Base-by-base conservation (phyloP, 2,888 invertebrate species). In the Tetanocera ferruginea region DNA sequence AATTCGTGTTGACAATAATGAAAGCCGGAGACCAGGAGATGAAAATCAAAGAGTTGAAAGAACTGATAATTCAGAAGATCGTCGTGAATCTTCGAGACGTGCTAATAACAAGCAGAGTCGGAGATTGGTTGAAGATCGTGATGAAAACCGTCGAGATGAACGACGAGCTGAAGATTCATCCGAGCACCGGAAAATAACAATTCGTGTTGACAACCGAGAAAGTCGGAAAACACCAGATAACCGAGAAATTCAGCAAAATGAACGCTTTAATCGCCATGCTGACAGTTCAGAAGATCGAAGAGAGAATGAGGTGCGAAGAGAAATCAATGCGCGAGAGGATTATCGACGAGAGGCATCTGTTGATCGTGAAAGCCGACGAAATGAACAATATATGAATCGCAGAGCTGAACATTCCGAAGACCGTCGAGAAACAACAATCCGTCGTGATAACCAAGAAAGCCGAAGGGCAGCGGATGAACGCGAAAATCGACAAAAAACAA, bases 211-310 rank as follows among this genome's bases (percentile, higher is more conserved):
- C 4, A 31, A 57, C 3, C 70, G 78, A 3, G 66, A 76, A 52
- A 74, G 52, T 43, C 14, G 0, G 11, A 17, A 34, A 66, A 23
- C 19, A 31, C 8, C 5, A 2, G 70, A 70, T 25, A 51, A 69
- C n/a, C 34, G 71, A 62, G 70, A 78, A 23, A 28, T 57, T 11
- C 55, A 49, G 57, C 34, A 52, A 52, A 43, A 70, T 19, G 37
- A 55, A 17, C 23, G 6, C 31, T 9, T 17, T 23, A 14, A 19
- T 31, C 23, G 49, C 3, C 43, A 6, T 37, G 37, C 37, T 37
- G 37, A 37, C 6, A 6, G 8, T 28, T 55, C 51, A 37, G 69
- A 77, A 34, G 43, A 70, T 28, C 64, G 23, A 43, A 5, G 17
- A 28, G 51, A 55, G 28, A 14, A 4, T 23, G 3, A 6, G 3